A percentile compares a stretch with the other conserved stretches of the same genome.
phyloP scores from a whole-genome alignment of 2,888 invertebrate species.

The Hypolimnas misippus region DNA sequence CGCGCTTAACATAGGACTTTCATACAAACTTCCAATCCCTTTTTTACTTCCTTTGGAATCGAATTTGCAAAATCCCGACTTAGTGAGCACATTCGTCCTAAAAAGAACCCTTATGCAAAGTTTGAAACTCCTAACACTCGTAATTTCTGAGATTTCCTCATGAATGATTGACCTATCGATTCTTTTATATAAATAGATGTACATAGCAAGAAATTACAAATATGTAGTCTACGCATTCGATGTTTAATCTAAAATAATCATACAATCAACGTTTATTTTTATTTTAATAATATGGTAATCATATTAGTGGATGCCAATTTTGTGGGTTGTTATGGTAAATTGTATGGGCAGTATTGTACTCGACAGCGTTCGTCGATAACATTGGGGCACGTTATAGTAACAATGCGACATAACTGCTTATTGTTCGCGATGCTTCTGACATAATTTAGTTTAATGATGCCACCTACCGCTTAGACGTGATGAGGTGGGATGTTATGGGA shows the following conservation, averaged over 20 bases:
- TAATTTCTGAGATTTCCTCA: too few relatives aligned
- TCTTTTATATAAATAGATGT: too few relatives aligned
- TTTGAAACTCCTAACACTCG: too few relatives aligned
- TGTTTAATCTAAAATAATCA: background rate
- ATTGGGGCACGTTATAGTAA: constrained; percentile 50
- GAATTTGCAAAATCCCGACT: too few relatives aligned
- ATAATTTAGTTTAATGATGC: constrained; percentile 52
- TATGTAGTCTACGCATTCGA: too few relatives aligned
- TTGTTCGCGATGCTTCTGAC: constrained; percentile 56
- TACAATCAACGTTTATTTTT: background rate
- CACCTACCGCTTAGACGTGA: constrained; percentile 48
- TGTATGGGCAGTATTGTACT: constrained; percentile 13
- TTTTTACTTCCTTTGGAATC: too few relatives aligned
- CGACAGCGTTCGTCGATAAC: constrained; percentile 42
- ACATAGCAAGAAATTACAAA: too few relatives aligned
- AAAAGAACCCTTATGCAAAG: too few relatives aligned
- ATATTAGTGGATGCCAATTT: constrained; percentile 15
- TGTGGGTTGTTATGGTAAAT: constrained; percentile 28
- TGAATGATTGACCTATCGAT: too few relatives aligned
- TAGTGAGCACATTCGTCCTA: too few relatives aligned
- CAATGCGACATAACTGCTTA: constrained; percentile 52
- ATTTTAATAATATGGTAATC: constrained; percentile 3
- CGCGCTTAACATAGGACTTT: too few relatives aligned
- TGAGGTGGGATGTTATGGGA: constrained; percentile 24
- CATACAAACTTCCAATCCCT: too few relatives aligned